Conservation (phyloP, 2,888 invertebrate genomes). For the Parnassius smintheus region DNA sequence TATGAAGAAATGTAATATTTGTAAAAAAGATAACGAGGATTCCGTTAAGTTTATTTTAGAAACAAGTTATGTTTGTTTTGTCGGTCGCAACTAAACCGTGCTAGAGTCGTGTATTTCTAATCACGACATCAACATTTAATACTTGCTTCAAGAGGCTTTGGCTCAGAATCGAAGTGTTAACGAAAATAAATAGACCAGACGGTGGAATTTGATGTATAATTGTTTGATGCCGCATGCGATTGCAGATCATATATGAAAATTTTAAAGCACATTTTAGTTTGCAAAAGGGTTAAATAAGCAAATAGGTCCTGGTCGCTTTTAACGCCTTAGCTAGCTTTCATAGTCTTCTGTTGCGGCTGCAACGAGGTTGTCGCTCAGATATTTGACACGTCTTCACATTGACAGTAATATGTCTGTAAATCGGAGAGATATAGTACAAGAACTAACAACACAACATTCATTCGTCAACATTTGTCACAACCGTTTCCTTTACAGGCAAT, state of each 20-base stretch:
- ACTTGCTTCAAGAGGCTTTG: conserved; percentile 62
- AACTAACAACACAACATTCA: conserved; percentile 19
- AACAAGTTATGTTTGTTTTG: conserved; percentile 46
- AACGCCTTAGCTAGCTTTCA: conserved; percentile 45
- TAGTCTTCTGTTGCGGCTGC: conserved; percentile 72
- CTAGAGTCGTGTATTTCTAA: conserved; percentile 64
- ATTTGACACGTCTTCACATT: conserved; percentile 70
- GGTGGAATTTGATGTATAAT: conserved; percentile 61
- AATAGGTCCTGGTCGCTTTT: conserved; percentile 71
- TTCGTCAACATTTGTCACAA: neutral
- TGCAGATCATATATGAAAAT: conserved; percentile 34
- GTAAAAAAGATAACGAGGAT: conserved; percentile 41
- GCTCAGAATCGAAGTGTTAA: conserved; percentile 64
- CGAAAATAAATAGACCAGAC: conserved; percentile 74
- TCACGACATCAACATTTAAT: conserved; percentile 65
- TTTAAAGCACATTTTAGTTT: conserved; percentile 45
- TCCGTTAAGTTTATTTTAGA: conserved; percentile 40
- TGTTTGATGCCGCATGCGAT: conserved; percentile 33
- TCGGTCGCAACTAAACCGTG: conserved; percentile 42
- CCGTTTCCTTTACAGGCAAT: no score
- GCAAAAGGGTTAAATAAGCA: conserved; percentile 47
- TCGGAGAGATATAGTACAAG: conserved; percentile 49
- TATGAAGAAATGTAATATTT: conserved; percentile 45
- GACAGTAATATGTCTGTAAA: conserved; percentile 65
- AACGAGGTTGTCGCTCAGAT: conserved; percentile 65